Evolutionary conservation across 37 sponge, comb jelly and placozoan species (phyloP).

Genomic region (Mnemiopsis leidyi): DNA sequence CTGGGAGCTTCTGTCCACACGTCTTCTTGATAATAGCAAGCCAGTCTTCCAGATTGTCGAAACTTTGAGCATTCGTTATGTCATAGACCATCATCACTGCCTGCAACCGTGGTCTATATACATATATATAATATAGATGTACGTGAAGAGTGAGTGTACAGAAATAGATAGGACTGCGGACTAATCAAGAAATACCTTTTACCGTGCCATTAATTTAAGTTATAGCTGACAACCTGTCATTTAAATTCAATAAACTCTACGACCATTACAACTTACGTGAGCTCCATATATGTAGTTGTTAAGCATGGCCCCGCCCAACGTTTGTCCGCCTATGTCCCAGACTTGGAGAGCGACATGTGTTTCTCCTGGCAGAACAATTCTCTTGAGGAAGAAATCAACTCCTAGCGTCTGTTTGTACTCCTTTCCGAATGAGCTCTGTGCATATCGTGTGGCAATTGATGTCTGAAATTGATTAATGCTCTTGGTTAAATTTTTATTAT

Average conservation of each 20-base stretch:
- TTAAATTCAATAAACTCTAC: not conserved
- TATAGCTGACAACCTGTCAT: no score
- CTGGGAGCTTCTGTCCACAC: conserved; percentile 69
- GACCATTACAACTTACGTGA: conserved; percentile 71
- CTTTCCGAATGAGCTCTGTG: conserved; percentile 84
- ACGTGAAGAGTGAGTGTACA: not conserved
- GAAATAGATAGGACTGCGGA: not conserved
- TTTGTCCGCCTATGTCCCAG: conserved; percentile 98
- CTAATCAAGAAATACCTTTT: not conserved
- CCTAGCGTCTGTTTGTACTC: conserved; percentile 92
- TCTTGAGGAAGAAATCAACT: conserved; percentile 91
- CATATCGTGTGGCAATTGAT: conserved; percentile 70
- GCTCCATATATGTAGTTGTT: conserved; percentile 91
- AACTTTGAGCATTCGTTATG: conserved; percentile 90
- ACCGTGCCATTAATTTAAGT: no score
- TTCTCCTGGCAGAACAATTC: conserved; percentile 77
- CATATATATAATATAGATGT: not conserved
- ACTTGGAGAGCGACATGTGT: conserved; percentile 84
- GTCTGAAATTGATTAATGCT: no score
- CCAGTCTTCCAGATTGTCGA: conserved; percentile 96
- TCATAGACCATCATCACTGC: conserved; percentile 89
- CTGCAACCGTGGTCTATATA: conserved; percentile 64
- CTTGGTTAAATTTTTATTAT: no score
- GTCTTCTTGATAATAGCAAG: conserved; percentile 71
- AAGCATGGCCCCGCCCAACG: conserved; percentile 93